Percentiles rank a stretch among this genome's conserved stretches.
Evolutionary conservation across 2,113 vertebrate species (phyloP).

Genomic region (Rana temporaria): DNA sequence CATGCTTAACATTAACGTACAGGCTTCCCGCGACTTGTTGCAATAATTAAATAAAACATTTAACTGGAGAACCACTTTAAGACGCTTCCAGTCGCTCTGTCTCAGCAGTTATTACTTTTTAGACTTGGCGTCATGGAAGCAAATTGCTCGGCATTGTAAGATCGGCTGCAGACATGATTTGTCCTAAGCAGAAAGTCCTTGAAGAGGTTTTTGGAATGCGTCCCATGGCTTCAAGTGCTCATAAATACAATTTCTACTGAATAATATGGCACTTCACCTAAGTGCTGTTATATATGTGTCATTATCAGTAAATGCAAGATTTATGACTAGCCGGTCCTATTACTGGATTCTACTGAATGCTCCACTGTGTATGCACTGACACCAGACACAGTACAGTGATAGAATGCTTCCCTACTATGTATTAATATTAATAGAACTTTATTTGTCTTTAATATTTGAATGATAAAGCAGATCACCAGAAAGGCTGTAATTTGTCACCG

Average conservation of each 20-base stretch:
- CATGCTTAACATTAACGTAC: no score
- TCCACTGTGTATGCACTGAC: constrained; percentile 17
- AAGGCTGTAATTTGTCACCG: constrained; percentile 15
- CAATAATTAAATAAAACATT: no score
- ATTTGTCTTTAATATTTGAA: constrained; percentile 47
- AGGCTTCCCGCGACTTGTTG: no score
- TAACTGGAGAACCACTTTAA: no score
- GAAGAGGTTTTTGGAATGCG: constrained; percentile 38
- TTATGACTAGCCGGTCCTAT: constrained; percentile 34
- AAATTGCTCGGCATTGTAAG: constrained; percentile 15
- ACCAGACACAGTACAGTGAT: constrained; percentile 5
- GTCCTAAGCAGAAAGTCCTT: constrained; percentile 54
- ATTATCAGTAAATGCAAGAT: constrained; percentile 54
- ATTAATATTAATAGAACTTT: constrained; percentile 48
- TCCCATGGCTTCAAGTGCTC: constrained; percentile 34
- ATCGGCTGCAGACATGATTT: constrained; percentile 22
- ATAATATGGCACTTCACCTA: constrained; percentile 51
- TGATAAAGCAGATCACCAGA: constrained; percentile 39
- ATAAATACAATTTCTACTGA: constrained; percentile 51
- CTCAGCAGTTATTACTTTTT: neutral
- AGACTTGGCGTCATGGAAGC: neutral
- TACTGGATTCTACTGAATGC: constrained; percentile 38
- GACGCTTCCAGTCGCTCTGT: neutral
- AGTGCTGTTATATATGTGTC: constrained; percentile 55
- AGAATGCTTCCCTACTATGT: neutral